Conservation (phyloP, 2,888 invertebrate species). For the Abrostola triplasia region DNA sequence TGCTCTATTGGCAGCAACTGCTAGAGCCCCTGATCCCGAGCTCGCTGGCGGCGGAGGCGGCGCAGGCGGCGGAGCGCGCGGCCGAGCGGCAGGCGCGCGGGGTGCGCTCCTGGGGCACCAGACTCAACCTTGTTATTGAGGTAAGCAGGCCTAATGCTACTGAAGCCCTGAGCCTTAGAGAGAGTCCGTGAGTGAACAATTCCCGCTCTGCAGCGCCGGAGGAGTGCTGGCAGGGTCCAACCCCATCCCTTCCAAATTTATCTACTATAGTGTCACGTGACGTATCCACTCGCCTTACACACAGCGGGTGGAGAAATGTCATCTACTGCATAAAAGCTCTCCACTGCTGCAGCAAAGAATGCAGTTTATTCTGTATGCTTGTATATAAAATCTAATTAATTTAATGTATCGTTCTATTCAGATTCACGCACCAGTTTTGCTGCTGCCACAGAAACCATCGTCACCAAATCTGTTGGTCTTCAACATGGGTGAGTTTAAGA, state of each 20-base stretch:
- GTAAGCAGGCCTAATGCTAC: conserved; percentile 52
- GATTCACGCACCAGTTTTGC: conserved; percentile 92
- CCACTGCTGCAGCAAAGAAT: too few species aligned
- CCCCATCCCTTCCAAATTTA: too few species aligned
- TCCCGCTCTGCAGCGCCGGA: too few species aligned
- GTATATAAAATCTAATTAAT: background rate
- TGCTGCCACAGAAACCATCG: conserved; percentile 93
- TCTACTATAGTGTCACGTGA: too few species aligned
- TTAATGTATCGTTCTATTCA: conserved; percentile 46
- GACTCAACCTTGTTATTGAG: conserved; percentile 90
- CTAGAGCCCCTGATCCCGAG: conserved; percentile 85
- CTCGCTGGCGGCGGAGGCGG: conserved; percentile 66
- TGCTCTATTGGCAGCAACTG: conserved; percentile 69
- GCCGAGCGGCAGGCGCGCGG: conserved; percentile 70
- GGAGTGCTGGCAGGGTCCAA: too few species aligned
- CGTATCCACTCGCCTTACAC: too few species aligned
- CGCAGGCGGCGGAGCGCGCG: conserved; percentile 76
- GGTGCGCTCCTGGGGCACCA: conserved; percentile 82
- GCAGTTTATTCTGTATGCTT: too few species aligned
- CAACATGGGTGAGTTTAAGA: conserved; percentile 89
- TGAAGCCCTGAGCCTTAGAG: too few species aligned
- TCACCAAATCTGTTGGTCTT: conserved; percentile 93
- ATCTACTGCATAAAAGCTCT: too few species aligned
- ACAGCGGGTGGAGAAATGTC: too few species aligned
- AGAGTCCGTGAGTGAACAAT: too few species aligned